Evolutionary conservation across 1,140 invertebrate species (phyloP).

Genomic region (Wasmannia auropunctata): DNA sequence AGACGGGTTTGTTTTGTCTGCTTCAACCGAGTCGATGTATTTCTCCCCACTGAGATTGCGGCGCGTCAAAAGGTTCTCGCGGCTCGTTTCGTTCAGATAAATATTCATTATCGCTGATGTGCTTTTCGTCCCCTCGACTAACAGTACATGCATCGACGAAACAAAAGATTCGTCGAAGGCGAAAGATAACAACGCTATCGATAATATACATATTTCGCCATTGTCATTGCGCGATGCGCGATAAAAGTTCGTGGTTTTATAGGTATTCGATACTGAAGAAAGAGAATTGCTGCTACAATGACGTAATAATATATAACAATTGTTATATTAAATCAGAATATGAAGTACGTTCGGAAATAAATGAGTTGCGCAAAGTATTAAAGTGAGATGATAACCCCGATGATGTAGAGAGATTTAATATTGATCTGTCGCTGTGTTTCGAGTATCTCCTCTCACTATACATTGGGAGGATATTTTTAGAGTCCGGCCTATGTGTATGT

Average conservation of each 20-base stretch:
- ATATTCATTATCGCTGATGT: slow-evolving; percentile 50
- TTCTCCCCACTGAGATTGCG: slow-evolving; percentile 60
- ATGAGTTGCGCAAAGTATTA: background rate
- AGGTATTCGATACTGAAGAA: background rate
- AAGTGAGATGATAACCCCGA: background rate
- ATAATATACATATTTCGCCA: background rate
- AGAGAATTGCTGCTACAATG: no score
- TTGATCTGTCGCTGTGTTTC: slow-evolving; percentile 11
- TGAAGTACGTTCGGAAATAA: background rate
- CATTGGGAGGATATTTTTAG: slow-evolving; percentile 1
- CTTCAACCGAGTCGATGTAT: slow-evolving; percentile 32
- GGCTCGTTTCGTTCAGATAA: slow-evolving; percentile 43
- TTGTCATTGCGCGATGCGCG: no score
- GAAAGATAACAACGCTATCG: slow-evolving; percentile 16
- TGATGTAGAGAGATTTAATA: background rate
- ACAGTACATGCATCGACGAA: background rate
- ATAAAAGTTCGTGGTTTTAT: background rate
- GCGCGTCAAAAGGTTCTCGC: slow-evolving; percentile 61
- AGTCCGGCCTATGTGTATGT: background rate
- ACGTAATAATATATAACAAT: background rate
- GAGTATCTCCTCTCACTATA: background rate
- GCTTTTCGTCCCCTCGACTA: slow-evolving; percentile 15
- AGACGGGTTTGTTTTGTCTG: slow-evolving; percentile 77
- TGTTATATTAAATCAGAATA: background rate
- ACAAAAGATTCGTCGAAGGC: slow-evolving; percentile 54